These are phyloP conservation scores for Syrrhaptes paradoxus DNA, from an alignment of 2,113 vertebrate species.

Conservation along the genomic window DNA sequence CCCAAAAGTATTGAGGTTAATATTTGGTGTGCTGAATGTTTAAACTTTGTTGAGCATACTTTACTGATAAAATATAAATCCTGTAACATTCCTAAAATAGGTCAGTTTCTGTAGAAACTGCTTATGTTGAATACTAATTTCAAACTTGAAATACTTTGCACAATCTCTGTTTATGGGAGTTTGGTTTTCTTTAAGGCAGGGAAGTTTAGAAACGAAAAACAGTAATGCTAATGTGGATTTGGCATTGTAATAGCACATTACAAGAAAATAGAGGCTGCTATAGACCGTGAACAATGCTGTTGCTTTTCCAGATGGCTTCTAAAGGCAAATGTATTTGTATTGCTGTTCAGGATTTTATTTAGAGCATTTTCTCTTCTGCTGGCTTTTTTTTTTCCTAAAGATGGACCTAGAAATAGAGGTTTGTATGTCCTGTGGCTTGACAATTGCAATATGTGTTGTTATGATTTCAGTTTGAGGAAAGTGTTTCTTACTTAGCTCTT, in stretches of 20 bases:
- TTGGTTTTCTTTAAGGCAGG: not conserved
- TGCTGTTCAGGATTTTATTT: constrained; percentile 44
- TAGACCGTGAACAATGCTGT: constrained; percentile 35
- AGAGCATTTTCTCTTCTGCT: constrained; percentile 26
- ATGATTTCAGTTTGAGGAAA: not conserved
- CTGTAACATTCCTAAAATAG: constrained; percentile 19
- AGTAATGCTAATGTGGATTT: not conserved
- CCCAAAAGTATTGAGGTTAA: not conserved
- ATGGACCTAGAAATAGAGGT: constrained; percentile 15
- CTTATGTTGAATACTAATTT: not conserved
- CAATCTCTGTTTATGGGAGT: not conserved
- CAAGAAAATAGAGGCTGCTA: constrained; percentile 20
- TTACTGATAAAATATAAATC: constrained; percentile 30
- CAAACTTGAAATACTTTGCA: not conserved
- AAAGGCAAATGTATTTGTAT: constrained; percentile 43
- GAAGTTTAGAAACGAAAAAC: not conserved
- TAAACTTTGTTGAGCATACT: constrained; percentile 8
- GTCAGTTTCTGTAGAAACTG: constrained; percentile 31
- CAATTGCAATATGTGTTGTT: not conserved
- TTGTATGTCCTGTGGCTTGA: constrained; percentile 36
- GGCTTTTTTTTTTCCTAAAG: not conserved
- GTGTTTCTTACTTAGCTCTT: constrained; percentile 4
- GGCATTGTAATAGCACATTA: not conserved
- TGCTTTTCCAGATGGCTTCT: constrained; percentile 62
- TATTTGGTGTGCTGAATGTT: constrained; percentile 25